Evolutionary conservation across 2,113 vertebrate species (phyloP).

Genomic region (Xenopus borealis): DNA sequence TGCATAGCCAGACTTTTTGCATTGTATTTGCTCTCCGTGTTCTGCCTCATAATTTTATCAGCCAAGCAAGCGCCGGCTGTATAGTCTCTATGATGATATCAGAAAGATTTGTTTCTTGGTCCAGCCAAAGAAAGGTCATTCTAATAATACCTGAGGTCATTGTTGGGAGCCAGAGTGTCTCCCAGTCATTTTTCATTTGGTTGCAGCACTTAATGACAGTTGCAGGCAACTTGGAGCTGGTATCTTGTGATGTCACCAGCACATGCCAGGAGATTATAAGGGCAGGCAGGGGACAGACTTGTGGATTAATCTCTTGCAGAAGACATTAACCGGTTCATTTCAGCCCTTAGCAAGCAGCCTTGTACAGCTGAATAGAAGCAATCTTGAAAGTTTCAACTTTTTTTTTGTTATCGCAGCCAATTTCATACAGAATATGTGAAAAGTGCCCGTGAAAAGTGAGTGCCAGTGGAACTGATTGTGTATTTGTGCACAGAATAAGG

Average conservation of each 20-base stretch:
- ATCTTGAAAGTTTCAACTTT: too few species aligned
- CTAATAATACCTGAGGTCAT: conserved; percentile 82
- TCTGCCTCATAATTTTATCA: conserved; percentile 26
- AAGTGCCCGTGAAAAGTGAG: too few species aligned
- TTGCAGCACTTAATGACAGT: conserved; percentile 81
- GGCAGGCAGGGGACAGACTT: conserved; percentile 74
- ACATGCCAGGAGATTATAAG: conserved; percentile 81
- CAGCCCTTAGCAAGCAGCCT: conserved; percentile 5
- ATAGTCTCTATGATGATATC: conserved; percentile 71
- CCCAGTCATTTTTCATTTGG: conserved; percentile 85
- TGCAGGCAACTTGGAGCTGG: conserved; percentile 75
- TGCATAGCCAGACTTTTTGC: conserved; percentile 18
- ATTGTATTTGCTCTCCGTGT: conserved; percentile 14
- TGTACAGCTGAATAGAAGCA: too few species aligned
- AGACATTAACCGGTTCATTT: conserved; percentile 50
- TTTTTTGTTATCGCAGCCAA: too few species aligned
- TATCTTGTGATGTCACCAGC: conserved; percentile 78
- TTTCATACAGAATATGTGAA: too few species aligned
- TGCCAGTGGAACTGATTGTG: too few species aligned
- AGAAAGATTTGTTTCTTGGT: conserved; percentile 70
- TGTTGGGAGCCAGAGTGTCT: conserved; percentile 77
- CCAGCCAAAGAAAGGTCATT: conserved; percentile 80
- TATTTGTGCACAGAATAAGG: too few species aligned
- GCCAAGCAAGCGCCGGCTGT: conserved; percentile 31
- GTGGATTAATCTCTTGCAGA: conserved; percentile 64